Evolutionary conservation across 2,113 vertebrate genomes (phyloP), one percentile per base, ranked within the genome.

Genomic region (Hoplias malabaricus): DNA sequence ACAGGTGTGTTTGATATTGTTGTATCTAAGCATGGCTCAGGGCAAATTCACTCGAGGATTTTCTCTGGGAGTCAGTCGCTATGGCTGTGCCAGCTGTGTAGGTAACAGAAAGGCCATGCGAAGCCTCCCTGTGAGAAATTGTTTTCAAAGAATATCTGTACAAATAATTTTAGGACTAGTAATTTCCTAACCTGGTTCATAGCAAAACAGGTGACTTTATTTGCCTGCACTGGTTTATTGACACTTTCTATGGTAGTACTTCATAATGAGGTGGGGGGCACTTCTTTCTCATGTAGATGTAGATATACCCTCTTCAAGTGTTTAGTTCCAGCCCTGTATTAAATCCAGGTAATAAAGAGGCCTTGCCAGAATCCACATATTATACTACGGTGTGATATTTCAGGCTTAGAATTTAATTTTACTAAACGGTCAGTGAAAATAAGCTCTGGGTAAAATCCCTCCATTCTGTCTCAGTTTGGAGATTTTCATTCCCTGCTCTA

Each of bases 1-100:
- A 36, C 29, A 5, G 5, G 27, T 42, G 27, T 57, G 50, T 57
- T 33, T 68, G 25, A 77, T 43, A 77, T 50, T 33, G 40, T 31
- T 48, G 75, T 69, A 38, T 50, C 75, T 38, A 62, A 33, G 75
- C 67, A 27, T n/a, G 29, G 40, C 27, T 21, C 21, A 29, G 23
- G 6, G 25, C 19, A 31, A 59, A 61, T 23, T 38, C 75, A 31
- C 6, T 8, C 8, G 66, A 50, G 75, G 21, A 25, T 66, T 74
- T 21, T 54, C 62, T 40, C 54, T 75, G 73, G 67, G 75, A 69
- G 42, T 29, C 21, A n/a, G 75, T 70, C 62, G 9, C 54, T 62
- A 77, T 23, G 42, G 29, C 59, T 12, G 16, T 33, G 16, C 2
- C 14, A 50, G 7, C 11, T 48, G 53, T 46, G 69, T 29, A 70